These are phyloP conservation scores for Lycopodina hypogea DNA, from an alignment of 37 sponge, comb jelly and placozoan genomes.

Conservation along the genomic window DNA sequence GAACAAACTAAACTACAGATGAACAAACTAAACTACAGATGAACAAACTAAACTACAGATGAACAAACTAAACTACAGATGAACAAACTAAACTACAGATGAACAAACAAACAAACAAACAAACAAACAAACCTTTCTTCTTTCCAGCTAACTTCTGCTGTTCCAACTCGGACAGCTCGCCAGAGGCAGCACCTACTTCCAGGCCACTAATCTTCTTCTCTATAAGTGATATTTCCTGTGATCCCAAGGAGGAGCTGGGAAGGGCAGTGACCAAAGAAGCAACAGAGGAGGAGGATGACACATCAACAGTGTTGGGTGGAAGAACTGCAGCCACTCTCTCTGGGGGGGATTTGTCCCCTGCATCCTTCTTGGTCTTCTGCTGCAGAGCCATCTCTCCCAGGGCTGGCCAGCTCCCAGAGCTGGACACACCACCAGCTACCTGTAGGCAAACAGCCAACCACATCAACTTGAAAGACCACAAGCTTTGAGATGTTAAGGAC, in stretches of 20 bases:
- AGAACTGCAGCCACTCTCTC: not conserved
- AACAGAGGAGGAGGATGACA: too few relatives aligned
- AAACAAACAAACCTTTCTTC: conserved; percentile 31
- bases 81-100: not conserved
- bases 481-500: too few relatives aligned
- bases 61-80: too few relatives aligned
- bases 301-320: not conserved
- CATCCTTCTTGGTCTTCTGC: conserved; percentile 32
- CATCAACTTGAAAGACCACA: too few relatives aligned
- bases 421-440: conserved; percentile 28
- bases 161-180: conserved; percentile 7
- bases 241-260: not conserved
- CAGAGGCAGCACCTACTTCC: not conserved
- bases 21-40: too few relatives aligned
- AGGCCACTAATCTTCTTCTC: conserved; percentile 16
- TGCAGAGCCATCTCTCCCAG: conserved; percentile 59
- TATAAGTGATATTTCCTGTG: not conserved
- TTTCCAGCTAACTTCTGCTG: conserved; percentile 19
- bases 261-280: too few relatives aligned
- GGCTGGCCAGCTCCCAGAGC: conserved; percentile 73
- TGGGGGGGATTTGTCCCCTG: conserved; percentile 18
- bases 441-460: not conserved
- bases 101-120: not conserved
- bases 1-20: too few relatives aligned
- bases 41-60: too few relatives aligned